Percentiles rank a stretch among this genome's conserved stretches.
Evolutionary conservation across 2,113 vertebrate species (phyloP).

Genomic region (Hemibagrus wyckioides): DNA sequence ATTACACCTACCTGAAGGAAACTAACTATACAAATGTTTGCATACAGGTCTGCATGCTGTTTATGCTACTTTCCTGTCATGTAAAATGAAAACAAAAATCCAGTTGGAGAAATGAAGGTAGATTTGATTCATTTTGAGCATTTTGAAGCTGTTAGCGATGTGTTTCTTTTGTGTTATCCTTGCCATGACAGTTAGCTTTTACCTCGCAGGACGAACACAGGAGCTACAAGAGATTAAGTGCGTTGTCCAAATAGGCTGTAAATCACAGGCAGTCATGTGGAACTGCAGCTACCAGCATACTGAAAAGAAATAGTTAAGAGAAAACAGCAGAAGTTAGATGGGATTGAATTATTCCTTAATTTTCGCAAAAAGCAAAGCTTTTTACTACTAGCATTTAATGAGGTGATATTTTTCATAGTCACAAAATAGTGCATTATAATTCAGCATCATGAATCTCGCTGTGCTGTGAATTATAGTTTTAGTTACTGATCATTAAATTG

Average conservation of each 20-base stretch:
- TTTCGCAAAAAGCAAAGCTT: not conserved
- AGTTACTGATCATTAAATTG: not conserved
- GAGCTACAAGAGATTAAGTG: slow-evolving; percentile 31
- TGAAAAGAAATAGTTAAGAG: not conserved
- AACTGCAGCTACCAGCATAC: slow-evolving; percentile 22
- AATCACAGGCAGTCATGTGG: not conserved
- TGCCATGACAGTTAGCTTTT: slow-evolving; percentile 42
- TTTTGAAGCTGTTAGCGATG: not conserved
- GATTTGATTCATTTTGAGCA: not conserved
- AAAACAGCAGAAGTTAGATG: not conserved
- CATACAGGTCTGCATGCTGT: not conserved
- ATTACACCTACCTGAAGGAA: not conserved
- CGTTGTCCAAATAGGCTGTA: slow-evolving; percentile 25
- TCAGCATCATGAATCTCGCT: not conserved
- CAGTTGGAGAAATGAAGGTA: not conserved
- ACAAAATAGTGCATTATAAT: not conserved
- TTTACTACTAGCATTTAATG: not conserved
- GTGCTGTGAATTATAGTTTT: slow-evolving; percentile 3
- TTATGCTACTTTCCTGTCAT: not conserved
- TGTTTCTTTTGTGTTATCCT: slow-evolving; percentile 18
- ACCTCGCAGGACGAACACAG: slow-evolving; percentile 21
- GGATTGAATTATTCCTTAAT: not conserved
- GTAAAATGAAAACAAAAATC: not conserved
- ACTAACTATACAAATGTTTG: not conserved
- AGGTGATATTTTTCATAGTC: slow-evolving; percentile 4